Base-by-base conservation (phyloP, 2,797 vertebrate species). In the Mycteria americana region DNA sequence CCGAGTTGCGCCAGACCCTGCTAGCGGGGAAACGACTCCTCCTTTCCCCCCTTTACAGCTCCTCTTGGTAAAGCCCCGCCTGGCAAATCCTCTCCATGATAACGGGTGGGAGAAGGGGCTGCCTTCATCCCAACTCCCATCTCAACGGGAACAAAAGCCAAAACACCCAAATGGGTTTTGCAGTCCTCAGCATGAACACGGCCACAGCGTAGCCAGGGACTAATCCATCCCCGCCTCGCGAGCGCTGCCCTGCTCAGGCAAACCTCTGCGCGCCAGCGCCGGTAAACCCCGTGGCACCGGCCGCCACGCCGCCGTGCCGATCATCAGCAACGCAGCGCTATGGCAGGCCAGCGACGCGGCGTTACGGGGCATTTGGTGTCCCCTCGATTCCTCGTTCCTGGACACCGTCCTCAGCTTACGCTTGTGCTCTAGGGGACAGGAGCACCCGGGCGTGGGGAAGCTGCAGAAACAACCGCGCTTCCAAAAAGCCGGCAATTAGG, bases 121-220 rank as follows among this genome's bases (percentile, higher is more conserved):
- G 46, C 63, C 39, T 43, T 64, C 54, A 17, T 8, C 53, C 62
- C 93, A 83, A 0, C 18, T 64, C 62, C 69, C 67, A 37, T 30
- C 41, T 14, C 16, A 16, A 5, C 0, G 3, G 17, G 35, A 85
- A 30, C 54, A 64, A 77, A 53, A 83, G 21, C 24, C 50, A 56
- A 70, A 84, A 30, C 4, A n/a, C 9, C 46, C 13, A 50, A 28
- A 46, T 0, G 1, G 19, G 25, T 17, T 88, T 83, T 65, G 33
- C 60, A 84, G 7, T 4, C 25, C 14, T 24, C 2, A 0, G 0
- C 0, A 13, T 12, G 33, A 91, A 27, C 19, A 5, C 11, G 41
- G 18, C 16, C 53, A 24, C 0, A 0, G 18, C 0, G 0, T 3
- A 39, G 41, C 2, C 45, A 41, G 25, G 33, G 33, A 51, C 3